Evolutionary conservation across 92 coral and sea anemone species (phyloP).

Genomic region (Parazoanthus swiftii): DNA sequence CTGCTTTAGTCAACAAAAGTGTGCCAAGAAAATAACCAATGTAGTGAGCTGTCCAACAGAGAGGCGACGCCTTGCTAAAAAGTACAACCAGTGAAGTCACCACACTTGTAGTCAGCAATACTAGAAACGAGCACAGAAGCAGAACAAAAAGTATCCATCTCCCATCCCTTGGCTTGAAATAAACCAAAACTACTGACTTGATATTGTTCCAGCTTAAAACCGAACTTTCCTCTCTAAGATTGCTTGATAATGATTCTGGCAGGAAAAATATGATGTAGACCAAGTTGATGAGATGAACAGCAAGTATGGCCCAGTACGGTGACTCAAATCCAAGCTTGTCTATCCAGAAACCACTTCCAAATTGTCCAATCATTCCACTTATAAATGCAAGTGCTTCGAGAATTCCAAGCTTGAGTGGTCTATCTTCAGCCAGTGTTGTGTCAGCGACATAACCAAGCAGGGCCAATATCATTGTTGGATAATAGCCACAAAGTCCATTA

Average conservation of each 20-base stretch:
- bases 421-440: constrained; percentile 63
- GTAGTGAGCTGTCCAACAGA: constrained; percentile 76
- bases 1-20: constrained; percentile 67
- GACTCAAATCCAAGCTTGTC: constrained; percentile 69
- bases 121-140: constrained; percentile 54
- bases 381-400: constrained; percentile 89
- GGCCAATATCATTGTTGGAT: constrained; percentile 82
- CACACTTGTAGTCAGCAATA: constrained; percentile 61
- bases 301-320: constrained; percentile 76
- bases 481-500: constrained; percentile 73
- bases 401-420: constrained; percentile 75
- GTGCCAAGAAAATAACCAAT: constrained; percentile 86
- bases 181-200: constrained; percentile 65
- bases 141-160: constrained; percentile 71
- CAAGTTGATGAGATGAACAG: constrained; percentile 62
- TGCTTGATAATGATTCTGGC: constrained; percentile 76
- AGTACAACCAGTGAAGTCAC: constrained; percentile 71
- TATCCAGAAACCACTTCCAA: constrained; percentile 86
- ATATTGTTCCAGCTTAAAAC: constrained; percentile 50
- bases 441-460: constrained; percentile 85
- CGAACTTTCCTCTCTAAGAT: constrained; percentile 36
- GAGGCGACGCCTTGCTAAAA: constrained; percentile 71
- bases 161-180: constrained; percentile 66
- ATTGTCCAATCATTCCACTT: constrained; percentile 80
- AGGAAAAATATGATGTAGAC: constrained; percentile 67